Base-by-base conservation (phyloP, 1,140 invertebrate genomes). In the Battus philenor region DNA sequence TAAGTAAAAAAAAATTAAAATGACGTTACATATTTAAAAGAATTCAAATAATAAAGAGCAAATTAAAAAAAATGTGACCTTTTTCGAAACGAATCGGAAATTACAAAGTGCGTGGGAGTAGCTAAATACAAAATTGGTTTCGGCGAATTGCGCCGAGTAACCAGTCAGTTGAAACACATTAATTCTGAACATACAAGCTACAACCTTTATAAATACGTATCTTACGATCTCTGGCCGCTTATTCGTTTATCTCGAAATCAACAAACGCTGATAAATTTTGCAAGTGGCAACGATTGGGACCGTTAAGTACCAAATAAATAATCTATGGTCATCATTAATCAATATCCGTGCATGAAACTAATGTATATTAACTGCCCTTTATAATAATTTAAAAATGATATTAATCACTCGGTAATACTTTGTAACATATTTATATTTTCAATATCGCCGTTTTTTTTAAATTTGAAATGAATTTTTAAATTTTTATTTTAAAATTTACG, bases 51-150 rank as follows among this genome's bases (percentile, higher is more conserved):
- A n/a, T n/a, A n/a, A n/a, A n/a, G n/a, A n/a, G n/a, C n/a, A n/a
- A n/a, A n/a, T n/a, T n/a, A 13, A 32, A 32, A 5, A 34, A 34
- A 34, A 34, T 34, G 20, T 20, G 32, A 34, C 32, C 32, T 34
- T 34, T n/a, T 34, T 34, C 17, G 17, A 32, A 20, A 18, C 12
- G 39, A 11, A 47, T 36, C 32, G 4, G 17, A 38, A 39, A 39
- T 30, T 17, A 57, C 52, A 56, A 62, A 59, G 45, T 65, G 67
- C 54, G 74, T 78, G 63, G 74, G 70, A 63, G 74, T 61, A 56
- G 61, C 57, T 62, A 73, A 73, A 70, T 72, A 65, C 62, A 67
- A 74, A 73, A 75, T 70, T 71, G 67, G 60, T 61, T 78, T 74
- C 67, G 54, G 60, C 61, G 67, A 74, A 68, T 58, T 64, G 58